These are phyloP conservation scores for Micrasema longulum DNA, from an alignment of 1,140 invertebrate species.

Conservation along the genomic window DNA sequence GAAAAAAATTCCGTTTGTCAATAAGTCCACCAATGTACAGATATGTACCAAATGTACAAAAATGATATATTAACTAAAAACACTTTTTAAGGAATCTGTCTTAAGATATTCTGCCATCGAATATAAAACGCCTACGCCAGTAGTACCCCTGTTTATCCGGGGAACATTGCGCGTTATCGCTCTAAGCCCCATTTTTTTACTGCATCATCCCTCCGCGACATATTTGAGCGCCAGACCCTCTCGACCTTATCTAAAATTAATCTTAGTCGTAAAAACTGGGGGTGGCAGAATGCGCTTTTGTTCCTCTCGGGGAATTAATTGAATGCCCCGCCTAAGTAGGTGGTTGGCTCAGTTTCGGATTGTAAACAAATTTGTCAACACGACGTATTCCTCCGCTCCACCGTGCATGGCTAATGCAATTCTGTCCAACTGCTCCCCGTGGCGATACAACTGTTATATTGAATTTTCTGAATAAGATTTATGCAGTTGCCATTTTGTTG, in stretches of 20 bases:
- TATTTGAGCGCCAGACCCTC: conserved; percentile 47
- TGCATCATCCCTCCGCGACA: conserved; percentile 39
- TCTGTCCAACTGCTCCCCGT: conserved; percentile 14
- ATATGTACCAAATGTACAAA: no score
- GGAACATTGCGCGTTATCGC: conserved; percentile 32
- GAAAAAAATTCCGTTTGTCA: no score
- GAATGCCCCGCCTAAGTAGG: conserved; percentile 40
- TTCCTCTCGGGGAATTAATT: conserved; percentile 48
- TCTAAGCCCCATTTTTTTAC: conserved; percentile 39
- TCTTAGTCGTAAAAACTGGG: conserved; percentile 53
- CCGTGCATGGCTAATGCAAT: conserved; percentile 40
- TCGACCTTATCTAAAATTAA: conserved; percentile 54
- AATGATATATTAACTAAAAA: no score
- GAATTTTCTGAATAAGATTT: conserved; percentile 11
- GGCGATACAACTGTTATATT: conserved; percentile 29
- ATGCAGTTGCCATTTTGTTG: background rate
- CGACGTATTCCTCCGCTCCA: conserved; percentile 24
- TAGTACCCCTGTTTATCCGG: conserved; percentile 17
- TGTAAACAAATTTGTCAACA: conserved; percentile 54
- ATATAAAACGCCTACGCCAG: background rate
- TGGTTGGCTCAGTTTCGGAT: conserved; percentile 30
- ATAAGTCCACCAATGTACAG: no score
- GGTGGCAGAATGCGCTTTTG: conserved; percentile 48
- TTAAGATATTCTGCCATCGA: no score
- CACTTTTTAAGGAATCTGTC: no score